Evolutionary conservation across 1,140 invertebrate genomes (phyloP).

Genomic region (Oryctes rhinoceros): DNA sequence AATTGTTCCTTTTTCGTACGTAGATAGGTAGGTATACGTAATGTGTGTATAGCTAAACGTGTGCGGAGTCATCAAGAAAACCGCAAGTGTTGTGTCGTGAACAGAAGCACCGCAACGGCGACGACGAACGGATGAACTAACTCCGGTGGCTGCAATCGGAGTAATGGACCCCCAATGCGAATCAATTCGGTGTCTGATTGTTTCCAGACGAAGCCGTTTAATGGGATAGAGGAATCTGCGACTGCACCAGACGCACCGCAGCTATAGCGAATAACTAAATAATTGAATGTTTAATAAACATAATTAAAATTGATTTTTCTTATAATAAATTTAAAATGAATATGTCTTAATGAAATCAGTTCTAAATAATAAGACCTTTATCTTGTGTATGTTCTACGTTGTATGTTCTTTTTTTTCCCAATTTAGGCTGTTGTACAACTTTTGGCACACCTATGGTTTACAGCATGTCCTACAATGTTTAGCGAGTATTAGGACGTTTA

Average conservation of each 20-base stretch:
- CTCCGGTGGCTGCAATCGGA: constrained; percentile 41
- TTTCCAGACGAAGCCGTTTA: constrained; percentile 59
- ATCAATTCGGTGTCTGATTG: constrained; percentile 60
- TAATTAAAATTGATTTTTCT: constrained; percentile 24
- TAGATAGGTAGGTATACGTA: too few relatives aligned
- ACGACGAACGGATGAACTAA: constrained; percentile 4
- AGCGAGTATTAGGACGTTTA: too few relatives aligned
- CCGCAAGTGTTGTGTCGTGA: constrained; percentile 29
- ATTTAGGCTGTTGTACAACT: too few relatives aligned
- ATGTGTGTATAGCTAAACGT: neutral
- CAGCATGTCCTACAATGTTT: too few relatives aligned
- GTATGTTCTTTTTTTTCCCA: too few relatives aligned
- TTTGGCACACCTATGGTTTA: too few relatives aligned
- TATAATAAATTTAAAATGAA: too few relatives aligned
- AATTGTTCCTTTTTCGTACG: neutral
- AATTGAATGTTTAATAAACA: constrained; percentile 55
- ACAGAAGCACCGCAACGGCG: neutral
- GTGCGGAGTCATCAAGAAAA: constrained; percentile 20
- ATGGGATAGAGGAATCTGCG: constrained; percentile 56
- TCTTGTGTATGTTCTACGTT: too few relatives aligned
- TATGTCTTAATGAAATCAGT: too few relatives aligned
- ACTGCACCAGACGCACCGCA: constrained; percentile 55
- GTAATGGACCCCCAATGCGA: constrained; percentile 61
- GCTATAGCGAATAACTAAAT: constrained; percentile 51
- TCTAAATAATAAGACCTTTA: too few relatives aligned